Base-by-base conservation (phyloP, 2,888 invertebrate species). In the Pelosia muscerda region DNA sequence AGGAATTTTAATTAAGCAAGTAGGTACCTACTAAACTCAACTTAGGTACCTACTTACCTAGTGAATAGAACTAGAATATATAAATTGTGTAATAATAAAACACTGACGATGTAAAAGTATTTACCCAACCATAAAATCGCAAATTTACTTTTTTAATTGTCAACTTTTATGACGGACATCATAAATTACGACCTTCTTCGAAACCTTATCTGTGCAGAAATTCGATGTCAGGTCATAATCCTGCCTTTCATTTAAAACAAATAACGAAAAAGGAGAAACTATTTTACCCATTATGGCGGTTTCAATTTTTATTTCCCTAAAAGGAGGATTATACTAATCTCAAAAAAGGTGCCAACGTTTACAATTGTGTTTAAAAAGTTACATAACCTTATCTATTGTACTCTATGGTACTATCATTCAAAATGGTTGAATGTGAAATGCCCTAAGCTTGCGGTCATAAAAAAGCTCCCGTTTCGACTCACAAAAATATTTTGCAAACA, bases 141-240 rank as follows among this genome's bases (percentile, higher is more conserved):
- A 49, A n/a, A 38, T 38, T 38, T 10, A 15, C 5, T 15, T 49
- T 49, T n/a, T n/a, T 9, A 49, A 49, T 8, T 49, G 8, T n/a
- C 49, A 49, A n/a, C n/a, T 6, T 4, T 2, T 38, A 19, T n/a
- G n/a, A n/a, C 8, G 9, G n/a, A 19, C n/a, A 19, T 19, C 42
- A 49, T 49, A 49, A 49, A 49, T 49, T 49, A 49, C 9, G n/a
- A 19, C 49, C 19, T 49, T 49, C n/a, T 49, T 49, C 8, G 49
- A 49, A 49, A 49, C 9, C 8, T 6, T 49, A 49, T n/a, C n/a
- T 49, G 31, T 31, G 2, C 13, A 57, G 59, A 59, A 69, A 69
- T 75, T 68, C 68, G 59, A 56, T 74, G 77, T 62, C 69, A 55
- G 23, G 66, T 69, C 31, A 53, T 74, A 79, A 79, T 70, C 79